Base-by-base conservation (phyloP, 2,113 vertebrate species). In the Cynoglossus semilaevis region DNA sequence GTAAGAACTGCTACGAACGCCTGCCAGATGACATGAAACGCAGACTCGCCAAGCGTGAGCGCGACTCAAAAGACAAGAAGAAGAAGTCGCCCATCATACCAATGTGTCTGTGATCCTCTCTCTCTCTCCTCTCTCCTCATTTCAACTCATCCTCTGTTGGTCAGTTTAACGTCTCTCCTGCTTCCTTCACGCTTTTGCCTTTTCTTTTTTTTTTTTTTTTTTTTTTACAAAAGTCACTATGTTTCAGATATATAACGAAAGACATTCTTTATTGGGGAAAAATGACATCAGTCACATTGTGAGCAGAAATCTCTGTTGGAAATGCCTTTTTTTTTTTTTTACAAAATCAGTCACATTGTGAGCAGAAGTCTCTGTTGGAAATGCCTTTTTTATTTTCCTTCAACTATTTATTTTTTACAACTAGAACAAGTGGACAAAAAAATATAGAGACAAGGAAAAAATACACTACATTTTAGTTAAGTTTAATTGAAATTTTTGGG, bases 1-100 rank as follows among this genome's bases (percentile, higher is more conserved):
- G 97, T 91, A 98, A 95, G 86, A 93, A 93, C 85, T 99, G 97
- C 91, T 98, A 98, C 9, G 95, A 98, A 76, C 93, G 92, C 89
- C 93, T 99, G 90, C 97, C 97, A 7, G 94, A 96, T 48, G 95
- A 99, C 86, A 92, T 99, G 89, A 98, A 95, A 81, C 90, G 94
- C 61, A 91, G 95, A 64, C 91, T 99, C 84, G 93, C 95, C 69
- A 97, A 90, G 76, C 92, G 93, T 7, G 94, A 98, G 53, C 92
- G 92, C 9, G 94, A 97, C 83, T 91, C 91, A 19, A 98, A 96
- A 88, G 94, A 92, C 6, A 95, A 93, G 90, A 97, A 92, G 93
- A 96, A 95, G 92, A 96, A 94, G 92, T 90, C 37, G 17, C 44
- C 84, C 72, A 85, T 85, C 72, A 85, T 95, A 70, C 91, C 94